Percentiles rank a stretch among this genome's conserved stretches.
Evolutionary conservation across 2,888 invertebrate genomes (phyloP).

Genomic region (Mantis religiosa): DNA sequence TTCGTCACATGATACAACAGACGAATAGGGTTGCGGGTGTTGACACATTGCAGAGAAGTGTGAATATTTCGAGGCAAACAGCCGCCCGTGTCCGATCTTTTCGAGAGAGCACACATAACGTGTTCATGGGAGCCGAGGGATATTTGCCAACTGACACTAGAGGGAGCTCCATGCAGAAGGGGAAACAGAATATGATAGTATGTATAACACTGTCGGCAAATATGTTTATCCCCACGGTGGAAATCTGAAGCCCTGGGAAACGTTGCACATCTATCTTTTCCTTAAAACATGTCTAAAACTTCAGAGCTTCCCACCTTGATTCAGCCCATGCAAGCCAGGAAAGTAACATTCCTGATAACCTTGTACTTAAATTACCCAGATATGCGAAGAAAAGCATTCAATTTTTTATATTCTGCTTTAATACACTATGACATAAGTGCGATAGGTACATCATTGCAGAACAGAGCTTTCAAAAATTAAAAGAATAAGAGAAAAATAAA

Average conservation of each 20-base stretch:
- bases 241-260: background rate
- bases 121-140: conserved; percentile 19
- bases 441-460: too few relatives aligned
- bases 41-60: background rate
- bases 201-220: conserved; percentile 11
- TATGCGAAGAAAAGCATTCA: too few relatives aligned
- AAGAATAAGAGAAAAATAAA: too few relatives aligned
- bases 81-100: background rate
- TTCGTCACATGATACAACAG: background rate
- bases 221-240: background rate
- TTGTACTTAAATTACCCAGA: too few relatives aligned
- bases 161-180: background rate
- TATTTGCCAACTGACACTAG: conserved; percentile 22
- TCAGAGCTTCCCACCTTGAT: background rate
- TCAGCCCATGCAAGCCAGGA: too few relatives aligned
- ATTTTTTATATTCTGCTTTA: too few relatives aligned
- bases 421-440: too few relatives aligned
- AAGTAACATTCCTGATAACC: too few relatives aligned
- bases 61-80: background rate
- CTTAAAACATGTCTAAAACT: background rate
- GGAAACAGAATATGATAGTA: conserved; percentile 14
- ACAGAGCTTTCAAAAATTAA: too few relatives aligned
- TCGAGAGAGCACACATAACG: background rate
- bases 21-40: background rate
- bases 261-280: background rate